Percentiles rank a stretch among this genome's conserved stretches.
Evolutionary conservation across 2,888 invertebrate genomes (phyloP).

Genomic region (Cantharis lateralis): DNA sequence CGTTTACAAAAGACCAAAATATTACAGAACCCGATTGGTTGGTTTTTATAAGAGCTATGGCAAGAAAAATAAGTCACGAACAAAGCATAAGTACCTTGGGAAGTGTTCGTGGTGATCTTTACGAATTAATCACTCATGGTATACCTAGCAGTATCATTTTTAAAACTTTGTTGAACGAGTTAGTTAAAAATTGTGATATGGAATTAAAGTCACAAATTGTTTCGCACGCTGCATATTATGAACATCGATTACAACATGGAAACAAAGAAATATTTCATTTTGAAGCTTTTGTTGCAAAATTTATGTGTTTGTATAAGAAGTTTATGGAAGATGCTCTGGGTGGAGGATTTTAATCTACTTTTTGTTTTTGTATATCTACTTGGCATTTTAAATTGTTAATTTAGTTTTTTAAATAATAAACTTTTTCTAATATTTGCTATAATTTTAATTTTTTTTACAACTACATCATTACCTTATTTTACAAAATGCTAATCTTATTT

Average conservation of each 20-base stretch:
- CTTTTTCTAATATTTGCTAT: background rate
- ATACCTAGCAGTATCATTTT: slow-evolving; percentile 94
- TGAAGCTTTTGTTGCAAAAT: slow-evolving; percentile 95
- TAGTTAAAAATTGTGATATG: slow-evolving; percentile 89
- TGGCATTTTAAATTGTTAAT: background rate
- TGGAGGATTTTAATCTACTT: slow-evolving; percentile 57
- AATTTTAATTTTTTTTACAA: background rate
- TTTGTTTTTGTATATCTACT: background rate
- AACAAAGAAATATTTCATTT: slow-evolving; percentile 95
- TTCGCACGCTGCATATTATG: slow-evolving; percentile 85
- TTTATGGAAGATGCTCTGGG: slow-evolving; percentile 77
- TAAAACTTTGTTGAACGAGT: slow-evolving; percentile 79
- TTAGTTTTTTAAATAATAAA: background rate
- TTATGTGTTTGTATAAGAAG: slow-evolving; percentile 92
- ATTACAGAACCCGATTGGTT: slow-evolving; percentile 94
- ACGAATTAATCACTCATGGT: slow-evolving; percentile 91
- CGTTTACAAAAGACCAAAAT: slow-evolving; percentile 76
- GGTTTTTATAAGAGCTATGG: slow-evolving; percentile 83
- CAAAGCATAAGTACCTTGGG: slow-evolving; percentile 85
- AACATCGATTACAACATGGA: slow-evolving; percentile 90
- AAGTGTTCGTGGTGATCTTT: slow-evolving; percentile 85
- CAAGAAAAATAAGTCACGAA: slow-evolving; percentile 81
- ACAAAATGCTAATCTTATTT: no score
- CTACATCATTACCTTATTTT: no score
- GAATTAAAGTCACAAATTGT: slow-evolving; percentile 85